phyloP scores from a whole-genome alignment of 2,888 invertebrate species.

The Sabatieria punctata region DNA sequence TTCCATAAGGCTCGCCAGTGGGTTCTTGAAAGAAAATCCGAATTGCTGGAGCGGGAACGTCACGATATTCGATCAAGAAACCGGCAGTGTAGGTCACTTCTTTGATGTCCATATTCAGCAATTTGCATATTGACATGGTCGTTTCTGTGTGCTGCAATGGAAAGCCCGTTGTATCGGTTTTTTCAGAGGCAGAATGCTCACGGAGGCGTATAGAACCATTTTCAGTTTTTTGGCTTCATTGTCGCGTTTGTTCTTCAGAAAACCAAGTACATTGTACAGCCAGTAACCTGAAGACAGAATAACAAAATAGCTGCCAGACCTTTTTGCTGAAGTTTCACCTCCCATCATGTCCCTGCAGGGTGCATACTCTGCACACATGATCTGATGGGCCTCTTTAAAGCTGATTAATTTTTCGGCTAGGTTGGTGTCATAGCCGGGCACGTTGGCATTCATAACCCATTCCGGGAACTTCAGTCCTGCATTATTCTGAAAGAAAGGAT shows the following conservation, averaged over 20 bases:
- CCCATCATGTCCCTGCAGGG: slow-evolving; percentile 20
- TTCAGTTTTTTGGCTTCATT: slow-evolving; percentile 12
- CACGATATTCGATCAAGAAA: slow-evolving; percentile 16
- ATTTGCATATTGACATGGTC: slow-evolving; percentile 16
- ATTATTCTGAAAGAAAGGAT: too few relatives aligned
- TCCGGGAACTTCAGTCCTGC: slow-evolving; percentile 14
- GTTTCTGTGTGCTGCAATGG: slow-evolving; percentile 18
- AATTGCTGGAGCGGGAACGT: neutral
- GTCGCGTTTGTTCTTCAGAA: slow-evolving; percentile 9
- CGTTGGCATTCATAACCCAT: slow-evolving; percentile 15
- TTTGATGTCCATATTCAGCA: slow-evolving; percentile 14
- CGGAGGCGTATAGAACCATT: slow-evolving; percentile 17
- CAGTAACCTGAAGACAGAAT: too few relatives aligned
- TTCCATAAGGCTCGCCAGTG: too few relatives aligned
- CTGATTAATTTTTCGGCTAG: slow-evolving; percentile 11
- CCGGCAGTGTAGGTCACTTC: slow-evolving; percentile 19
- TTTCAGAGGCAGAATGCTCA: too few relatives aligned
- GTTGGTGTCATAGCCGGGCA: slow-evolving; percentile 13
- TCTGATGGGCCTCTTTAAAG: slow-evolving; percentile 18
- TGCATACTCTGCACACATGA: slow-evolving; percentile 15
- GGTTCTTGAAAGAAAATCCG: too few relatives aligned
- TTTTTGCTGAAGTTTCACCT: too few relatives aligned
- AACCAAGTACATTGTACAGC: slow-evolving; percentile 14
- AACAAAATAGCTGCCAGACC: too few relatives aligned
- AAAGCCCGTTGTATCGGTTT: neutral